Percentiles rank a stretch among this genome's conserved stretches.
These are phyloP conservation scores for Acrobasis consociella DNA, from an alignment of 2,888 invertebrate genomes.

Conservation along the genomic window DNA sequence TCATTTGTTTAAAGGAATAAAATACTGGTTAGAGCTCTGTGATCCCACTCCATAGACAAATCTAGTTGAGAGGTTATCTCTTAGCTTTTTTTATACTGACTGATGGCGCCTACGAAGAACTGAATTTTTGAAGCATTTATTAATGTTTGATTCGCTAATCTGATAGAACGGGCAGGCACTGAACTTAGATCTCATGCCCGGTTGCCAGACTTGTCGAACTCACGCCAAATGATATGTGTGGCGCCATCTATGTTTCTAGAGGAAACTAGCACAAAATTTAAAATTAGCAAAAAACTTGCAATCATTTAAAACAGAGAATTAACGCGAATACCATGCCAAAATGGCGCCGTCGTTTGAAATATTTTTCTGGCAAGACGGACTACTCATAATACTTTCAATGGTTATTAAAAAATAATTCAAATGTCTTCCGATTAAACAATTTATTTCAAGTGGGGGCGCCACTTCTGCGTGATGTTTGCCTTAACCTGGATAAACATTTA, in stretches of 20 bases:
- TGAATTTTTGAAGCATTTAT: conserved; percentile 23
- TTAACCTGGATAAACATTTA: no score
- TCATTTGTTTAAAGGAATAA: no score
- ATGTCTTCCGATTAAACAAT: no score
- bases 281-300: background rate
- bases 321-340: no score
- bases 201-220: conserved; percentile 4
- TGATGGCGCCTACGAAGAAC: background rate
- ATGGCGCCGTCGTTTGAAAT: no score
- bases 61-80: background rate
- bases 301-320: background rate
- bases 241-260: background rate
- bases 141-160: conserved; percentile 1
- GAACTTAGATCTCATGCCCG: conserved; percentile 24
- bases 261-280: background rate
- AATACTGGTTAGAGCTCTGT: no score
- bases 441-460: no score
- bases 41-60: no score
- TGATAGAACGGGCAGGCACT: conserved; percentile 5
- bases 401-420: no score
- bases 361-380: no score
- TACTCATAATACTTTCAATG: no score
- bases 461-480: no score
- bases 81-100: background rate
- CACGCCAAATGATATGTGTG: background rate